These are phyloP conservation scores for Eublepharis macularius DNA, from an alignment of 2,113 vertebrate species.

Conservation along the genomic window DNA sequence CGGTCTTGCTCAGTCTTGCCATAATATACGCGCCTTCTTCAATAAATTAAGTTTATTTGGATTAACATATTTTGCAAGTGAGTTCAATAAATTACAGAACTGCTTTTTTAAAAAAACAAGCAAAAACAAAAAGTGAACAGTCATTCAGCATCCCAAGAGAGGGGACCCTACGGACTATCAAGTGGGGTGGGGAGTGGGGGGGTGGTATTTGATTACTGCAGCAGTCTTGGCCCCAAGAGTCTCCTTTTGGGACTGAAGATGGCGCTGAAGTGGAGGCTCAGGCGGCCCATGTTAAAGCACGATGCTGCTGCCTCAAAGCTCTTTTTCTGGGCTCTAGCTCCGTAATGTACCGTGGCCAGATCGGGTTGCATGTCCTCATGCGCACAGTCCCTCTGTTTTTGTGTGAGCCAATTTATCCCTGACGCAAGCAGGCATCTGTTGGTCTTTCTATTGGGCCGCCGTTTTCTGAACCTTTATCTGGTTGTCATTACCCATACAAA, in stretches of 20 bases:
- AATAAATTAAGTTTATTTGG: conserved; percentile 84
- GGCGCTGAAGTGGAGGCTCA: too few relatives aligned
- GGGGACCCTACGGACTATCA: background rate
- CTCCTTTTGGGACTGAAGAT: background rate
- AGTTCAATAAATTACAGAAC: conserved; percentile 77
- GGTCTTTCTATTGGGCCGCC: background rate
- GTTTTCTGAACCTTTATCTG: background rate
- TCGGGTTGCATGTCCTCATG: too few relatives aligned
- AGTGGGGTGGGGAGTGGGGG: too few relatives aligned
- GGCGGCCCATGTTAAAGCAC: too few relatives aligned
- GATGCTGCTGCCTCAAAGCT: background rate
- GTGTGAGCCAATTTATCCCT: too few relatives aligned
- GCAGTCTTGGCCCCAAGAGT: background rate
- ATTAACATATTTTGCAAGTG: conserved; percentile 69
- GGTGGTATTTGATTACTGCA: too few relatives aligned
- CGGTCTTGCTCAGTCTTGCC: too few relatives aligned
- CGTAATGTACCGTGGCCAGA: too few relatives aligned
- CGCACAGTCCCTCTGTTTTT: too few relatives aligned
- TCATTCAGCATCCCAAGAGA: background rate
- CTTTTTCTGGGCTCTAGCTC: background rate
- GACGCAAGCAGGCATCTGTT: background rate
- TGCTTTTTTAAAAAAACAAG: conserved; percentile 45
- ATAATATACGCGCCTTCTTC: too few relatives aligned
- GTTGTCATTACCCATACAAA: background rate
- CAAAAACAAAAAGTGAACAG: background rate